These are phyloP conservation scores for Pararge aegeria DNA, from an alignment of 1,140 invertebrate genomes.

Conservation along the genomic window DNA sequence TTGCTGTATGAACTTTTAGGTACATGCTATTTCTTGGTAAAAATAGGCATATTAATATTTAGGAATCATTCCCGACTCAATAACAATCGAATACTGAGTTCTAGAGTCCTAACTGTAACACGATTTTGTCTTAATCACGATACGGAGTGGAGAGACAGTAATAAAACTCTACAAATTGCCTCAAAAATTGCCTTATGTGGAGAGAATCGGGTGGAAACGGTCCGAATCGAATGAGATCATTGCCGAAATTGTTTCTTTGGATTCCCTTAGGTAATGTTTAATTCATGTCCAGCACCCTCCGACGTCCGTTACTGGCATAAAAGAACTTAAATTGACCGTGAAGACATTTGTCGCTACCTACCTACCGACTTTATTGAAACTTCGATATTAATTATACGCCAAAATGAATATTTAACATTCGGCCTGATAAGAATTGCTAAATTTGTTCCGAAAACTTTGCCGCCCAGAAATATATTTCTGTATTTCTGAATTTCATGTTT, in stretches of 20 bases:
- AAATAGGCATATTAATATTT: background rate
- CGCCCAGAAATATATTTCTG: background rate
- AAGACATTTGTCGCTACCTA: constrained; percentile 34
- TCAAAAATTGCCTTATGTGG: constrained; percentile 28
- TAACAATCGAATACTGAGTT: background rate
- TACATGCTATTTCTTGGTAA: too few relatives aligned
- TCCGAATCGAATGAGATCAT: constrained; percentile 50
- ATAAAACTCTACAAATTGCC: constrained; percentile 24
- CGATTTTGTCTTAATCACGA: constrained; percentile 14
- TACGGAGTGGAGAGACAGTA: constrained; percentile 6
- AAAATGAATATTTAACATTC: constrained; percentile 1
- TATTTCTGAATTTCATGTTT: background rate
- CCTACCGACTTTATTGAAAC: background rate
- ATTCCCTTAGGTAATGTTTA: constrained; percentile 55
- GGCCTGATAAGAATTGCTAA: background rate
- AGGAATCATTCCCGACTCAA: background rate
- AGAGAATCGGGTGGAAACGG: constrained; percentile 29
- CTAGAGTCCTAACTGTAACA: background rate
- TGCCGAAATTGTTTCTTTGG: constrained; percentile 42
- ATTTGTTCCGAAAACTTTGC: background rate
- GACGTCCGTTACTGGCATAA: constrained; percentile 40
- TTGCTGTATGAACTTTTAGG: too few relatives aligned
- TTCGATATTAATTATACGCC: constrained; percentile 2
- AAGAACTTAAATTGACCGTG: constrained; percentile 53
- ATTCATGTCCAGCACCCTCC: constrained; percentile 52